Evolutionary conservation across 2,113 vertebrate genomes (phyloP).

Genomic region (Haliaeetus leucogaster): DNA sequence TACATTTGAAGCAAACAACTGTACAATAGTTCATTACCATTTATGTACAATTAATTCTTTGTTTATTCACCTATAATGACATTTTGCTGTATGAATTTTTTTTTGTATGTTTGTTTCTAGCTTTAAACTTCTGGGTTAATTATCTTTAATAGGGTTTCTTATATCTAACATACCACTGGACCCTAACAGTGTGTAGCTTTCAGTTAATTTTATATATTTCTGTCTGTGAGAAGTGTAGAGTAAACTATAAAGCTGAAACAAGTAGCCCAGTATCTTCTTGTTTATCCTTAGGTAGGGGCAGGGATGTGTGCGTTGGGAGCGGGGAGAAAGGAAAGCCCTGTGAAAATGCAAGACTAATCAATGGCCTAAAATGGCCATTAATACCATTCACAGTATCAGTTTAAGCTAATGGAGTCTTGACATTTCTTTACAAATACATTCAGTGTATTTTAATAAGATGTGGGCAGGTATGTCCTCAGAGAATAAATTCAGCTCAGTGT

Average conservation of each 20-base stretch:
- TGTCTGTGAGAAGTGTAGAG: background rate
- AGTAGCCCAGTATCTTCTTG: background rate
- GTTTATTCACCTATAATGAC: background rate
- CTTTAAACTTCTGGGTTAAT: background rate
- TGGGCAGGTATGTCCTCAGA: background rate
- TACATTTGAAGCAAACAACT: background rate
- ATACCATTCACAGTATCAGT: background rate
- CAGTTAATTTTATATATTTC: background rate
- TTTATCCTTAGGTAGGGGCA: background rate
- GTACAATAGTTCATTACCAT: background rate
- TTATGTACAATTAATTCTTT: background rate
- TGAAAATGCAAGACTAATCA: background rate
- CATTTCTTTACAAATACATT: background rate
- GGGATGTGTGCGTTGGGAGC: background rate
- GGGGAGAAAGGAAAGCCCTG: background rate
- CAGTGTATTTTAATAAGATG: background rate
- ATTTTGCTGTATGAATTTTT: background rate
- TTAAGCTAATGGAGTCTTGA: background rate
- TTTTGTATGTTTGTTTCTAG: background rate
- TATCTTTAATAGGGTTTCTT: background rate
- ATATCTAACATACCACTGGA: background rate
- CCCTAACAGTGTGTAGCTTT: background rate
- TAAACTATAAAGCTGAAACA: background rate
- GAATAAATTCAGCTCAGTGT: background rate
- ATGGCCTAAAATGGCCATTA: background rate